A percentile compares a stretch with the other conserved stretches of the same genome.
Conservation (phyloP, 2,888 invertebrate genomes). For the Lagria hirta region DNA sequence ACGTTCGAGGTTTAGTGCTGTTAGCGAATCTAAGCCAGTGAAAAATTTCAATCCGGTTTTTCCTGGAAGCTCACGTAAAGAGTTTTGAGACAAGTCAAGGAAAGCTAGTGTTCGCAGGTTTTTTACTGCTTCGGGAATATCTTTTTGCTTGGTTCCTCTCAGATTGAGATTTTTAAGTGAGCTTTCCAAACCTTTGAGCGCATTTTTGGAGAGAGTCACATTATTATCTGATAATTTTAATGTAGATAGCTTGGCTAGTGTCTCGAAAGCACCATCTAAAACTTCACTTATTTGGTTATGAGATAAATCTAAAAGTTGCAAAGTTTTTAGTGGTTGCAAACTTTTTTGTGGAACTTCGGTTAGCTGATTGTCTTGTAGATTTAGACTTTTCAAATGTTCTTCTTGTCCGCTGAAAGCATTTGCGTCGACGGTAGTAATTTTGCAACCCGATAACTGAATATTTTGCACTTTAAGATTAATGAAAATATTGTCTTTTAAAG, state of each 20-base stretch:
- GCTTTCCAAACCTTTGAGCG: slow-evolving; percentile 77
- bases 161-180: slow-evolving; percentile 86
- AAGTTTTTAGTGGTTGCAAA: slow-evolving; percentile 65
- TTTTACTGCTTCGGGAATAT: slow-evolving; percentile 76
- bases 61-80: slow-evolving; percentile 78
- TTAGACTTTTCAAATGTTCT: slow-evolving; percentile 75
- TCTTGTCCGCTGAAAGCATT: slow-evolving; percentile 85
- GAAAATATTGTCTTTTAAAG: slow-evolving; percentile 69
- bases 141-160: slow-evolving; percentile 81
- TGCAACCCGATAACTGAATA: slow-evolving; percentile 82
- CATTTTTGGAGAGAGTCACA: slow-evolving; percentile 68
- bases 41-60: slow-evolving; percentile 65
- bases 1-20: slow-evolving; percentile 84
- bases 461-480: slow-evolving; percentile 73
- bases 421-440: slow-evolving; percentile 68
- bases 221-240: slow-evolving; percentile 87
- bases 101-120: slow-evolving; percentile 81
- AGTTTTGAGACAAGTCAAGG: slow-evolving; percentile 86
- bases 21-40: slow-evolving; percentile 77
- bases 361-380: slow-evolving; percentile 81
- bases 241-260: slow-evolving; percentile 72
- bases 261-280: slow-evolving; percentile 74
- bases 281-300: slow-evolving; percentile 75
- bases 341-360: slow-evolving; percentile 75
- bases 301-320: slow-evolving; percentile 81